A percentile compares a stretch with the other conserved stretches of the same genome.
Evolutionary conservation across 92 coral and sea anemone species (phyloP).

Genomic region (Blastomussa wellsi): DNA sequence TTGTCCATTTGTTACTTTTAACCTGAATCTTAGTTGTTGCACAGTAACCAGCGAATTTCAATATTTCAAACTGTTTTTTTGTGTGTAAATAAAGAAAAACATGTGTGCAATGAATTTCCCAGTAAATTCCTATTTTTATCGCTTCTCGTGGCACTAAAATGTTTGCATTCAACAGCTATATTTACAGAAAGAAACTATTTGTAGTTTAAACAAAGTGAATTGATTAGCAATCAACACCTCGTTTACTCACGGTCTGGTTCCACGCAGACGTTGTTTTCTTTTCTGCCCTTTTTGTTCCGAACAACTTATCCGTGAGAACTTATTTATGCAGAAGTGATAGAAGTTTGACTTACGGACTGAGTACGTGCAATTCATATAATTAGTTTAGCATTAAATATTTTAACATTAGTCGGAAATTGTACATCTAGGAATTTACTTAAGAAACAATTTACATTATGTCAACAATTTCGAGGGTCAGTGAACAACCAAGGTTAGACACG

Average conservation of each 20-base stretch:
- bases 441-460: not conserved
- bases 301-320: constrained; percentile 7
- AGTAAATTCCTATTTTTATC: not conserved
- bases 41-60: too few relatives aligned
- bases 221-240: constrained; percentile 13
- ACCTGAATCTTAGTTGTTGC: too few relatives aligned
- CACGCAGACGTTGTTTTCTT: constrained; percentile 1
- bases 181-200: not conserved
- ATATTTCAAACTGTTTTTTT: too few relatives aligned
- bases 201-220: constrained; percentile 31
- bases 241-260: constrained; percentile 2
- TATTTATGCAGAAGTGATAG: not conserved
- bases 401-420: not conserved
- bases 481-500: not conserved
- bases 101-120: not conserved
- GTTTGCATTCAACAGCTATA: not conserved
- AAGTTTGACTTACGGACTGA: not conserved
- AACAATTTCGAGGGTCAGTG: constrained; percentile 3
- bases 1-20: too few relatives aligned
- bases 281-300: not conserved
- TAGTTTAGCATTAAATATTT: not conserved
- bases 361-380: not conserved
- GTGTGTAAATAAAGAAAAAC: too few relatives aligned
- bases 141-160: not conserved
- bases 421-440: not conserved